phyloP scores from a whole-genome alignment of 1,140 invertebrate species.

The Drosophila nebulosa region DNA sequence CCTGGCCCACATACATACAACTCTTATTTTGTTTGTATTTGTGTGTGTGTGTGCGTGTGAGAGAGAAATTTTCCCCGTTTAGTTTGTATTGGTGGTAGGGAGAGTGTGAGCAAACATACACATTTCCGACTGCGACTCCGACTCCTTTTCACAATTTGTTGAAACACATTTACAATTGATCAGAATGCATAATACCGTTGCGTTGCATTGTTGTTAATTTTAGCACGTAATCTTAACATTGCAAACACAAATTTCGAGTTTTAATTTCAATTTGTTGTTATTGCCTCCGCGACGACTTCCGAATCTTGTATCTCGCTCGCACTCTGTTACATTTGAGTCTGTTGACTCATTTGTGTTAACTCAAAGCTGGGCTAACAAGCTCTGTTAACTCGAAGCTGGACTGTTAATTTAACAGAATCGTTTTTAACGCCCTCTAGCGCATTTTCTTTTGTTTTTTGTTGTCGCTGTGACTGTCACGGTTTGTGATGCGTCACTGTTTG shows the following conservation, averaged over 20 bases:
- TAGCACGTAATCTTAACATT: slow-evolving; percentile 35
- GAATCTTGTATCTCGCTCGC: not conserved
- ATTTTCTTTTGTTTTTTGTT: not conserved
- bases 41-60: not conserved
- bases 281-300: not conserved
- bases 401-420: not conserved
- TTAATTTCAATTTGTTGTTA: slow-evolving; percentile 46
- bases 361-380: too few species aligned
- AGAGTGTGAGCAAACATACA: slow-evolving; percentile 19
- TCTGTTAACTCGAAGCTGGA: not conserved
- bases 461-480: not conserved
- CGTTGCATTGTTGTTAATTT: slow-evolving; percentile 15
- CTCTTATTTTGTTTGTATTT: slow-evolving; percentile 18
- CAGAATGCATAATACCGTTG: slow-evolving; percentile 34
- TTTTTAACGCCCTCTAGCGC: not conserved
- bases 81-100: slow-evolving; percentile 2
- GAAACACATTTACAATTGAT: slow-evolving; percentile 23
- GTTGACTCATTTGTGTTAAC: not conserved
- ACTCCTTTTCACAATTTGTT: slow-evolving; percentile 7
- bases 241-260: slow-evolving; percentile 45
- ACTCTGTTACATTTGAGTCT: not conserved
- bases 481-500: not conserved
- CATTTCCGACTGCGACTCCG: slow-evolving; percentile 18
- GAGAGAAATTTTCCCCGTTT: slow-evolving; percentile 10
- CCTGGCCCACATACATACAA: not conserved